Evolutionary conservation across 1,140 invertebrate genomes (phyloP), one percentile per base, ranked within the genome.

Genomic region (Solen grandis): DNA sequence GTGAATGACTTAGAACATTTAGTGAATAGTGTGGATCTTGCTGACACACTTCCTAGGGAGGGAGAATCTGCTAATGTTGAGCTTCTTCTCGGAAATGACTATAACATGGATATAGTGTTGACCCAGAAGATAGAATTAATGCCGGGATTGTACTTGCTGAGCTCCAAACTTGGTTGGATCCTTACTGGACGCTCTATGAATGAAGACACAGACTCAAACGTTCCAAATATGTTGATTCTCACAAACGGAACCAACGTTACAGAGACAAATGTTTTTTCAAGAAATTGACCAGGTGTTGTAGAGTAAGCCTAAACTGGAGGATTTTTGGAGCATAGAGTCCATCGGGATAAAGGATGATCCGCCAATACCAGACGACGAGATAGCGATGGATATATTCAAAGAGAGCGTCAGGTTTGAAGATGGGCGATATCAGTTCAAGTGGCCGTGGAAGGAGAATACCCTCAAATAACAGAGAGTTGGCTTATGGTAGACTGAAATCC

Each of bases 241-340:
- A n/a, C n/a, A n/a, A n/a, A n/a, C n/a, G n/a, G n/a, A 25, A 19
- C 8, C 25, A 27, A 59, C 27, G 27, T 59, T 19, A 13, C 14
- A 14, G 22, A 25, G 55, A 19, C 55, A 13, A 25, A 27, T 13
- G 55, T n/a, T 59, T 10, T 59, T 27, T 25, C 14, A 14, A 14
- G 10, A 10, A 8, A 10, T 14, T 59, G 55, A 59, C 27, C 14
- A 25, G 10, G 10, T 25, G 8, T 16, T 59, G 14, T 8, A 27
- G 22, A 19, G 14, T 10, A 59, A 59, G 27, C 55, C 55, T 19
- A 25, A 59, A 16, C 25, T 59, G 25, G 22, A 10, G 10, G 55
- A 59, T 25, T 59, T 59, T 59, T 59, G 55, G 55, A 59, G 27
- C 27, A 27, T 59, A 16, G 55, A 59, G 22, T 10, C 55, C 10